Conservation (phyloP, 1,140 invertebrate genomes). For the Drosophila leontia region DNA sequence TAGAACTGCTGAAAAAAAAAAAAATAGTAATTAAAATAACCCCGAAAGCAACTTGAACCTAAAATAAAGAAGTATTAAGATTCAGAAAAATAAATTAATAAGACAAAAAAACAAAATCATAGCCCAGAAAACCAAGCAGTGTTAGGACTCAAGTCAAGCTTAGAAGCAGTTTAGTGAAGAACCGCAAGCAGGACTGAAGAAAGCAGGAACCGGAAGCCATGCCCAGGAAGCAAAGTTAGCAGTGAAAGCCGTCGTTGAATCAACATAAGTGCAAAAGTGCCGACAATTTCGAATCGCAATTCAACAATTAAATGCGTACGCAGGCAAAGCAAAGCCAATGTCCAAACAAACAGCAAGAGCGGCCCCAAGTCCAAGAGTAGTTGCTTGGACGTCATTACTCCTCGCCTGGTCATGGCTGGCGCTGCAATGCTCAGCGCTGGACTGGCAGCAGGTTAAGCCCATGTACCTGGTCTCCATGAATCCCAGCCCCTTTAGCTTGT, state of each 20-base stretch:
- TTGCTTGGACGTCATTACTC: conserved; percentile 30
- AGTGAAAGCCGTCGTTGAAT: conserved; percentile 33
- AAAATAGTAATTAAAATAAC: too few relatives aligned
- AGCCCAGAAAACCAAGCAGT: not conserved
- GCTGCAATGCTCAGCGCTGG: conserved; percentile 58
- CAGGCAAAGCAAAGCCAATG: conserved; percentile 67
- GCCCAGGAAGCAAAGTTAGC: conserved; percentile 27
- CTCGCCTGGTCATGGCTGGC: conserved; percentile 48
- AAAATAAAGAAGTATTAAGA: not conserved
- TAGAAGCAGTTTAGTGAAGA: not conserved
- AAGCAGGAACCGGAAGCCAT: conserved; percentile 37
- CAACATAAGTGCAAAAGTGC: conserved; percentile 26
- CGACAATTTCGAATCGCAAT: conserved; percentile 46
- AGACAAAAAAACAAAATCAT: not conserved
- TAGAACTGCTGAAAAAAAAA: too few relatives aligned
- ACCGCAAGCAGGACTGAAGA: not conserved
- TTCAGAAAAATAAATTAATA: too few relatives aligned
- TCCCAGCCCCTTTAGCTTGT: conserved; percentile 55
- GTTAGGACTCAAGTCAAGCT: too few relatives aligned
- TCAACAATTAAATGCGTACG: conserved; percentile 72
- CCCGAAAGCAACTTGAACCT: not conserved
- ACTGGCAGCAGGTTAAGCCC: conserved; percentile 81
- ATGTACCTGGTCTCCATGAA: conserved; percentile 83
- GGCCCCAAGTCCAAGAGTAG: conserved; percentile 23
- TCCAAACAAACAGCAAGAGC: conserved; percentile 63